These are phyloP conservation scores for Theodoxus fluviatilis DNA, from an alignment of 2,888 invertebrate genomes.

Conservation along the genomic window DNA sequence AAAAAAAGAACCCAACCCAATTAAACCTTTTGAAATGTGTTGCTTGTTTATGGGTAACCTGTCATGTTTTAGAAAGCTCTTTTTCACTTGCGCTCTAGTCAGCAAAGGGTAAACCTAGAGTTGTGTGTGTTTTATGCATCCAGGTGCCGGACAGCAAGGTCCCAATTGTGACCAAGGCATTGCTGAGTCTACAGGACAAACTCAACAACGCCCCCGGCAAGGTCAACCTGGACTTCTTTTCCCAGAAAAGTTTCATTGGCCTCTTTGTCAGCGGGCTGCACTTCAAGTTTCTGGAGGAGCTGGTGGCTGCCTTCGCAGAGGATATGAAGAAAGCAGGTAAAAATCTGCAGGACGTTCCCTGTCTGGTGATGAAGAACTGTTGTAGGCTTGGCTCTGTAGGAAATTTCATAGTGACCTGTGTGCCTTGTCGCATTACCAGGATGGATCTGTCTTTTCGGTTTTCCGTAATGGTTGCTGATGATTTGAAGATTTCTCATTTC, in stretches of 20 bases:
- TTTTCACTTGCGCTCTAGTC: neutral
- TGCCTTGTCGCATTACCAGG: no score
- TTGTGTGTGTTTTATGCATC: slow-evolving; percentile 25
- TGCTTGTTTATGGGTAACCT: neutral
- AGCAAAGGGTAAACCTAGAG: no score
- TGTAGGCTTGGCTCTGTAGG: no score
- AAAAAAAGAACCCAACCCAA: no score
- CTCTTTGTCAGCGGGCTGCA: slow-evolving; percentile 84
- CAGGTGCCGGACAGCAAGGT: slow-evolving; percentile 61
- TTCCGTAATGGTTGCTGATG: no score
- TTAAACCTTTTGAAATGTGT: neutral
- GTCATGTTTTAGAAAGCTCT: neutral
- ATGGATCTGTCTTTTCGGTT: no score
- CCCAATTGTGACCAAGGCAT: slow-evolving; percentile 47
- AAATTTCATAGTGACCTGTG: no score
- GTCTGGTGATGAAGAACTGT: no score
- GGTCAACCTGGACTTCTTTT: slow-evolving; percentile 77
- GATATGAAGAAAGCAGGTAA: slow-evolving; percentile 68
- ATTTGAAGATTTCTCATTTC: no score
- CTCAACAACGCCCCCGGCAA: slow-evolving; percentile 45
- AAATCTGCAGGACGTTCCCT: slow-evolving; percentile 21
- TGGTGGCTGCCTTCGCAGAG: slow-evolving; percentile 82
- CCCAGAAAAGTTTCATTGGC: slow-evolving; percentile 89
- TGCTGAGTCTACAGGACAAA: slow-evolving; percentile 72
- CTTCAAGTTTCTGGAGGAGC: slow-evolving; percentile 80